These are phyloP conservation scores for Thalassophryne amazonica DNA, from an alignment of 2,797 vertebrate species.

Conservation along the genomic window DNA sequence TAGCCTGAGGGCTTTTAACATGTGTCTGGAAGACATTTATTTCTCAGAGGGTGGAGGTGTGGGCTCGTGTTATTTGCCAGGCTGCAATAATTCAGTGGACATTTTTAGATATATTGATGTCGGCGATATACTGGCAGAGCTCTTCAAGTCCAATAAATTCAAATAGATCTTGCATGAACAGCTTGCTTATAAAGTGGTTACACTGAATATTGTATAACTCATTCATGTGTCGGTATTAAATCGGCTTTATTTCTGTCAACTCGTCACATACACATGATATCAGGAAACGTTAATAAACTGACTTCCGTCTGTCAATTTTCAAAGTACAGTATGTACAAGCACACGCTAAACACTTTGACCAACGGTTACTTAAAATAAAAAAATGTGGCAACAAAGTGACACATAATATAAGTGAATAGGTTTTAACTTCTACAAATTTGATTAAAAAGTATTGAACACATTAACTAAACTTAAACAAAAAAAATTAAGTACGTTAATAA, in stretches of 20 bases:
- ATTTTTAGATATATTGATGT: conserved; percentile 44
- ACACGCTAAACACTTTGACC: too few relatives aligned
- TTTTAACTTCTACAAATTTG: too few relatives aligned
- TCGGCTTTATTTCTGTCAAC: conserved; percentile 33
- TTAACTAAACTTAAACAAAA: too few relatives aligned
- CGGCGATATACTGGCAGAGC: conserved; percentile 26
- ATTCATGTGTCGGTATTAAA: conserved; percentile 43
- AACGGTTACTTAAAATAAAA: too few relatives aligned
- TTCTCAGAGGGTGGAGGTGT: conserved; percentile 24
- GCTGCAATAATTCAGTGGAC: conserved; percentile 47
- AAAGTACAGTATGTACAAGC: too few relatives aligned
- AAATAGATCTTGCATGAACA: conserved; percentile 33
- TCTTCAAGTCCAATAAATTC: conserved; percentile 51
- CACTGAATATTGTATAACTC: conserved; percentile 44
- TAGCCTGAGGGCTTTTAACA: conserved; percentile 57
- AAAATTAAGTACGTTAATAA: too few relatives aligned
- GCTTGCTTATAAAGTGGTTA: conserved; percentile 39
- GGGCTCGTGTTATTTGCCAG: conserved; percentile 43
- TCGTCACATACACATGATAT: too few relatives aligned
- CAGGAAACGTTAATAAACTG: too few relatives aligned
- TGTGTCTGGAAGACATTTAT: conserved; percentile 58
- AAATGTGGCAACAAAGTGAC: too few relatives aligned
- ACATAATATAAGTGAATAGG: too few relatives aligned
- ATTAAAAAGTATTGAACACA: too few relatives aligned
- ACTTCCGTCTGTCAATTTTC: too few relatives aligned